Evolutionary conservation across 2,888 invertebrate species (phyloP).

Genomic region (Digitonthophagus gazella): DNA sequence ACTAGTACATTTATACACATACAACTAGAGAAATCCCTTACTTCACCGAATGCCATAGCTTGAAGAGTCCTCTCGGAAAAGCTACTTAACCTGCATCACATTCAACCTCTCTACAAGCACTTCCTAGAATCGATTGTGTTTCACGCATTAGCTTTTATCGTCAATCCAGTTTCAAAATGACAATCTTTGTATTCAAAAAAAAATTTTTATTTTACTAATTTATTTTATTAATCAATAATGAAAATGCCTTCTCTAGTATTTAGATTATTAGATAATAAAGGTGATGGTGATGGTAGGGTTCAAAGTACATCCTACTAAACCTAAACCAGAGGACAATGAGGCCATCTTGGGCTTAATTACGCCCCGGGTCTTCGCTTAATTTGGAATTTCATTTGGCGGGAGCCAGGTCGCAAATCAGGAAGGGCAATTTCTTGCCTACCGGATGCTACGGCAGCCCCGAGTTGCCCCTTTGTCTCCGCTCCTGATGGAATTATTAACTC

Average conservation of each 20-base stretch:
- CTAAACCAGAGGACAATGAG: slow-evolving; percentile 42
- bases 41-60: background rate
- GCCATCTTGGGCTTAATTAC: slow-evolving; percentile 52
- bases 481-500: slow-evolving; percentile 29
- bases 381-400: slow-evolving; percentile 53
- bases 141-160: background rate
- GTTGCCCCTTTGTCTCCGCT: background rate
- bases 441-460: too few species aligned
- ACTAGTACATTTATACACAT: background rate
- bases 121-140: background rate
- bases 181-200: too few species aligned
- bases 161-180: too few species aligned
- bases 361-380: slow-evolving; percentile 47
- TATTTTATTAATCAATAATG: too few species aligned
- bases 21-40: background rate
- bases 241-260: background rate
- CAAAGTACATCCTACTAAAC: background rate
- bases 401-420: slow-evolving; percentile 50
- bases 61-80: background rate
- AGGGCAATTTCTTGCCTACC: slow-evolving; percentile 43
- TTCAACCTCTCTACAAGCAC: background rate
- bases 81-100: background rate
- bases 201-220: too few species aligned
- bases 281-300: background rate
- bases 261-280: background rate